These are phyloP conservation scores for Callosobruchus maculatus DNA, from an alignment of 2,888 invertebrate species.

Conservation along the genomic window DNA sequence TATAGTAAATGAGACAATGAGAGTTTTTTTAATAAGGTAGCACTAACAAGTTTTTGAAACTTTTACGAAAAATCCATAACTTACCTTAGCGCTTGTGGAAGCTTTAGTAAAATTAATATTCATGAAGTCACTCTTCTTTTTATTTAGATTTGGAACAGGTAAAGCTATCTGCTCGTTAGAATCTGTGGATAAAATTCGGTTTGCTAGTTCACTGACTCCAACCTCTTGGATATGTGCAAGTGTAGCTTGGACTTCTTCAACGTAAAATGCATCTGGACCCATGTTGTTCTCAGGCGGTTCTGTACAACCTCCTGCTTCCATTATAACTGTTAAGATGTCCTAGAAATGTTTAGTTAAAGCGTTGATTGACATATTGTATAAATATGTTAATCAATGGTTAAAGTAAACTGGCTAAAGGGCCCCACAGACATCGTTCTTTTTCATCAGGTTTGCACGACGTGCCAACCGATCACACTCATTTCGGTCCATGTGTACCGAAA, in stretches of 20 bases:
- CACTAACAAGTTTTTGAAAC: background rate
- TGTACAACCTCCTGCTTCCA: constrained; percentile 75
- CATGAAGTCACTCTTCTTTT: constrained; percentile 40
- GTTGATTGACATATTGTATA: no score
- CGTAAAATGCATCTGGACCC: constrained; percentile 78
- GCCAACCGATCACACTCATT: no score
- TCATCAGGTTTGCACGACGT: no score
- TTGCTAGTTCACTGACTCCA: constrained; percentile 68
- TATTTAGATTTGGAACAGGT: constrained; percentile 32
- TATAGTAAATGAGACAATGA: no score
- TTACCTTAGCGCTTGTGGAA: constrained; percentile 14
- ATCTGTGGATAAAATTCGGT: constrained; percentile 65
- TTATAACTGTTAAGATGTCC: constrained; percentile 65
- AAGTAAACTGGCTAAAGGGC: no score
- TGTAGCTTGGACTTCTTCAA: constrained; percentile 87
- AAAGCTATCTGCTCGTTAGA: constrained; percentile 58
- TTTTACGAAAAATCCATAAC: background rate
- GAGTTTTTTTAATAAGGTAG: no score
- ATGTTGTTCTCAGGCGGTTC: constrained; percentile 60
- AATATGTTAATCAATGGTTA: no score
- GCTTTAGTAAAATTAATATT: constrained; percentile 23
- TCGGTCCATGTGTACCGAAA: no score
- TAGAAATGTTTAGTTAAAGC: constrained; percentile 43
- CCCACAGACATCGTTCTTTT: no score
- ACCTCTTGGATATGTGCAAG: constrained; percentile 72